Percentiles rank a stretch among this genome's conserved stretches.
phyloP scores from a whole-genome alignment of 2,797 vertebrate species.

The Balearica regulorum region DNA sequence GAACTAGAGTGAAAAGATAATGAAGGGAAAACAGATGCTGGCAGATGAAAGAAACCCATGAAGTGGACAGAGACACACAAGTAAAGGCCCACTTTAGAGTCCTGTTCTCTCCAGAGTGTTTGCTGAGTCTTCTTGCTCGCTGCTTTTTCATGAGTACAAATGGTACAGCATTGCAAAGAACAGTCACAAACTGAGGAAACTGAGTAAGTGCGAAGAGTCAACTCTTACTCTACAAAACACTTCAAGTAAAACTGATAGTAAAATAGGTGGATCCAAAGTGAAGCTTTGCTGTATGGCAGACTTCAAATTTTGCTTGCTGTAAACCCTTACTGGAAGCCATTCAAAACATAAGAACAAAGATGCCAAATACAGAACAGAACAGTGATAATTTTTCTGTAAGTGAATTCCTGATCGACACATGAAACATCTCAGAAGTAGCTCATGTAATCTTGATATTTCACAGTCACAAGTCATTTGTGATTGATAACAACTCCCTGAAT shows the following conservation, averaged over 20 bases:
- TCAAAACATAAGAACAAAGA: not conserved
- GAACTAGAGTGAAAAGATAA: not conserved
- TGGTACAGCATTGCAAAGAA: not conserved
- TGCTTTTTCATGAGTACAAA: not conserved
- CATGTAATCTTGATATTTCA: not conserved
- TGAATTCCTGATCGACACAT: not conserved
- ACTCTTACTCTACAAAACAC: not conserved
- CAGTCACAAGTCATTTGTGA: not conserved
- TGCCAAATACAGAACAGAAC: not conserved
- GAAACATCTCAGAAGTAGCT: not conserved
- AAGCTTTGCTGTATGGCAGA: not conserved
- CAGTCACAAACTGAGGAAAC: not conserved
- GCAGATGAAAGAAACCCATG: not conserved
- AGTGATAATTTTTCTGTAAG: not conserved
- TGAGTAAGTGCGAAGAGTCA: not conserved
- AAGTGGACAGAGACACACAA: not conserved
- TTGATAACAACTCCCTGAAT: not conserved
- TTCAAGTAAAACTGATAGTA: not conserved
- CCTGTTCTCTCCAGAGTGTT: not conserved
- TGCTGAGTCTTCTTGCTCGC: not conserved
- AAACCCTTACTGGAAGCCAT: not conserved
- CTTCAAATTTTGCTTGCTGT: not conserved
- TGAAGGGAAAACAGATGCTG: not conserved
- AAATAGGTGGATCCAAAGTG: not conserved
- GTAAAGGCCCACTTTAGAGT: not conserved